Conservation (phyloP, 2,797 vertebrate species). For the Sphenodon punctatus region DNA sequence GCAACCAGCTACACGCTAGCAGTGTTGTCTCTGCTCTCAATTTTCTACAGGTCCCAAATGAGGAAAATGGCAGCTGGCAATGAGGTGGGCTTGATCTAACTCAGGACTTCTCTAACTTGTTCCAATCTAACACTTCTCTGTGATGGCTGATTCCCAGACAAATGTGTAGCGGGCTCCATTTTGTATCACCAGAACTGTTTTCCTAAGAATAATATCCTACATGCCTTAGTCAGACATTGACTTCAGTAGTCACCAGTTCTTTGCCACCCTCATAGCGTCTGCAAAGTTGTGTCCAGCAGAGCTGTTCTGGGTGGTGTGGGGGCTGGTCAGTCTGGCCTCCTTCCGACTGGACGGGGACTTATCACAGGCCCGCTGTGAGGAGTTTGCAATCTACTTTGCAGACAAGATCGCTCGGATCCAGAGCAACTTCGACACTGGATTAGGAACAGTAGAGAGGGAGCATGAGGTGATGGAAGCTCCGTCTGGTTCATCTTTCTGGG, state of each 20-base stretch:
- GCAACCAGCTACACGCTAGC: background rate
- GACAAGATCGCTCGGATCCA: too few species aligned
- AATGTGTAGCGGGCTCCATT: background rate
- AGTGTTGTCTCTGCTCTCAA: slow-evolving; percentile 17
- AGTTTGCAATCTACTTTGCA: too few species aligned
- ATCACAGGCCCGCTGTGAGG: too few species aligned
- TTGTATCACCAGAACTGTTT: background rate
- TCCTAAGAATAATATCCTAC: background rate
- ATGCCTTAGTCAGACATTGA: background rate
- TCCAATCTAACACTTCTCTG: background rate
- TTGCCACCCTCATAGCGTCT: too few species aligned
- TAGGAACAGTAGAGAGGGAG: too few species aligned
- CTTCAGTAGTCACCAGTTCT: background rate
- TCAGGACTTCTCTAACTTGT: background rate
- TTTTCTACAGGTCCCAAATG: background rate
- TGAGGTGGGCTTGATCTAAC: background rate
- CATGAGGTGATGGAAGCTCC: too few species aligned
- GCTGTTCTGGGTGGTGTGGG: too few species aligned
- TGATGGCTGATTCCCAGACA: background rate
- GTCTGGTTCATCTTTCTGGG: too few species aligned
- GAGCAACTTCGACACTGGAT: too few species aligned
- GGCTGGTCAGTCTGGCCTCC: too few species aligned
- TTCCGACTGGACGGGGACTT: too few species aligned
- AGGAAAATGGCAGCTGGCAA: background rate
- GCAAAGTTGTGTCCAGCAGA: too few species aligned